Evolutionary conservation across 2,113 vertebrate species (phyloP), one percentile per base, ranked within the genome.

Genomic region (Embiotoca jacksoni): DNA sequence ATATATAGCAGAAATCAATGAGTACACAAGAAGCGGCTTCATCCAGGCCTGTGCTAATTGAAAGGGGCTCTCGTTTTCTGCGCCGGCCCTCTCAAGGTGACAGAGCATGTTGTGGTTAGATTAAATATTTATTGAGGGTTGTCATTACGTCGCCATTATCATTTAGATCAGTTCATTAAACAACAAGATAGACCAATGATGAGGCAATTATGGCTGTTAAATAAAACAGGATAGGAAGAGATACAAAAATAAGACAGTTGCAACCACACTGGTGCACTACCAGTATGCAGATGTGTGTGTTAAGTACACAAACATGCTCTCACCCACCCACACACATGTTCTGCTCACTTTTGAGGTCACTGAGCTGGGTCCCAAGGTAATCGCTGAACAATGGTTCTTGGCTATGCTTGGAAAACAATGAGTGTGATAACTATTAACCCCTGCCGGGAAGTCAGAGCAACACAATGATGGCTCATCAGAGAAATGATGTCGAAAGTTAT

Each of bases 141-240:
- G 92, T 92, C 90, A 92, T 95, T 92, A 91, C 81, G 49, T 77
- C 41, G 77, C 70, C 88, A 92, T 92, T 93, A 94, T 91, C 92
- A 92, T 93, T 93, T 94, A 93, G 90, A 93, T 93, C 93, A 92
- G 92, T 88, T 93, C 91, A 94, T 94, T 95, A 93, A 94, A 89
- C 94, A 94, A 93, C 89, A 88, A 81, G 88, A 91, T 89, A 82
- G 85, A 88, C 80, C 87, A 80, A 72, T 86, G 89, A 92, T 89
- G 88, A 92, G 89, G 89, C 92, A 88, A 93, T 94, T 93, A 93
- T 6, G 33, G 76, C 37, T 85, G 85, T 91, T 93, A 92, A 94
- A 93, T 92, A 92, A 91, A 93, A 91, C 85, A 90, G 82, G 87
- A 91, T 84, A 76, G 75, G 71, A 75, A 81, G 59, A 81, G 65